phyloP scores from a whole-genome alignment of 2,113 vertebrate genomes.

The Loxodonta africana region DNA sequence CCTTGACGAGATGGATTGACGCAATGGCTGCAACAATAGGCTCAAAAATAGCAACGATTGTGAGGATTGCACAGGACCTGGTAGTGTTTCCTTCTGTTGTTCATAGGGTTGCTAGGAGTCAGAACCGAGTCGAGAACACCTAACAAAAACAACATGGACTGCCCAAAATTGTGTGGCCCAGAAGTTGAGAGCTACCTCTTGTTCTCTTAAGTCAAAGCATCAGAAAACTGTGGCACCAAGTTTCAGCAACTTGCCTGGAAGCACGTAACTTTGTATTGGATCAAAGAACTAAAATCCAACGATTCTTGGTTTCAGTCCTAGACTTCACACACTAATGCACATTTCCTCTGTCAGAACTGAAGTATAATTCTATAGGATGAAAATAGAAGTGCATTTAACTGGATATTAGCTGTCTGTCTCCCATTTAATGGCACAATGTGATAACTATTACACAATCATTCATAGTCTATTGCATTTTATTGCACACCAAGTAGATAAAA shows the following conservation, averaged over 20 bases:
- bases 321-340: background rate
- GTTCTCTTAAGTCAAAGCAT: slow-evolving; percentile 1
- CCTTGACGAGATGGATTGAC: too few species aligned
- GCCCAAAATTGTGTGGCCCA: background rate
- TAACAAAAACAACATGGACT: background rate
- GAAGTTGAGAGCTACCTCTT: slow-evolving; percentile 26
- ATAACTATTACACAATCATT: slow-evolving; percentile 56
- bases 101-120: too few species aligned
- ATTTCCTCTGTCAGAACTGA: slow-evolving; percentile 9
- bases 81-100: too few species aligned
- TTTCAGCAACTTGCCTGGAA: slow-evolving; percentile 49
- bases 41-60: too few species aligned
- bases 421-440: slow-evolving; percentile 23
- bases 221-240: background rate
- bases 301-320: background rate
- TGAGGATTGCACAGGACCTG: too few species aligned
- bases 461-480: slow-evolving; percentile 49
- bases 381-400: slow-evolving; percentile 18
- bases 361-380: slow-evolving; percentile 37
- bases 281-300: slow-evolving; percentile 53
- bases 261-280: background rate
- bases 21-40: too few species aligned
- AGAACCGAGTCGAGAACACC: too few species aligned
- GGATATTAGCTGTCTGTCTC: slow-evolving; percentile 6
- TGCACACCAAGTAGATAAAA: slow-evolving; percentile 65